These are phyloP conservation scores for Tinea semifulvella DNA, from an alignment of 2,888 invertebrate genomes.

Conservation along the genomic window DNA sequence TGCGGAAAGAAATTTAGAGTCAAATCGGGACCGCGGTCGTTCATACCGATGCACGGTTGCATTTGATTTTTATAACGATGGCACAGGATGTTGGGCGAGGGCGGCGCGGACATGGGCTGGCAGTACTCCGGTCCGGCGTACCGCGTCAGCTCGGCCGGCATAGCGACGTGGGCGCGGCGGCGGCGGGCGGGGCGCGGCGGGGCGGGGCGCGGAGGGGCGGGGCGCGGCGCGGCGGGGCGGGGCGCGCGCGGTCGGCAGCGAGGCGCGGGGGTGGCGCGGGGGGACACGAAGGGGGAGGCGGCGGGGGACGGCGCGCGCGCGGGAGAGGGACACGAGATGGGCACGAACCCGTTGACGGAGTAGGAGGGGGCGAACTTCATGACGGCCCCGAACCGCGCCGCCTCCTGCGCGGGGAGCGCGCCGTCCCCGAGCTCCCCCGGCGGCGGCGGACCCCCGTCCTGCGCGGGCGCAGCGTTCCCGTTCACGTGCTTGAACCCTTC, in stretches of 20 bases:
- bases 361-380: conserved; percentile 26
- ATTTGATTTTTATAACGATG: conserved; percentile 59
- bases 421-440: too few relatives aligned
- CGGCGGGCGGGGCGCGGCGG: conserved; percentile 51
- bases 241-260: conserved; percentile 70
- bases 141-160: conserved; percentile 42
- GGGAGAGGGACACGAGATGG: conserved; percentile 81
- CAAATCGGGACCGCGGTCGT: conserved; percentile 53
- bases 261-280: conserved; percentile 77
- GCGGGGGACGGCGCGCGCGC: conserved; percentile 58
- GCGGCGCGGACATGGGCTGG: conserved; percentile 73
- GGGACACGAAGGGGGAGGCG: conserved; percentile 85
- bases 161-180: conserved; percentile 42
- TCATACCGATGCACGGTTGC: conserved; percentile 46
- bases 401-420: neutral
- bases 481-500: conserved; percentile 40
- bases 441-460: conserved; percentile 31
- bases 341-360: conserved; percentile 72
- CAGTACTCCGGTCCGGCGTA: conserved; percentile 52
- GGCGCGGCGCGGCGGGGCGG: too few relatives aligned
- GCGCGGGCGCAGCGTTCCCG: conserved; percentile 22
- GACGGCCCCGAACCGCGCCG: conserved; percentile 21
- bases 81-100: conserved; percentile 68
- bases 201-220: conserved; percentile 60
- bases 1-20: conserved; percentile 52